Evolutionary conservation across 1,140 invertebrate genomes (phyloP).

Genomic region (Drosophila tropicalis): DNA sequence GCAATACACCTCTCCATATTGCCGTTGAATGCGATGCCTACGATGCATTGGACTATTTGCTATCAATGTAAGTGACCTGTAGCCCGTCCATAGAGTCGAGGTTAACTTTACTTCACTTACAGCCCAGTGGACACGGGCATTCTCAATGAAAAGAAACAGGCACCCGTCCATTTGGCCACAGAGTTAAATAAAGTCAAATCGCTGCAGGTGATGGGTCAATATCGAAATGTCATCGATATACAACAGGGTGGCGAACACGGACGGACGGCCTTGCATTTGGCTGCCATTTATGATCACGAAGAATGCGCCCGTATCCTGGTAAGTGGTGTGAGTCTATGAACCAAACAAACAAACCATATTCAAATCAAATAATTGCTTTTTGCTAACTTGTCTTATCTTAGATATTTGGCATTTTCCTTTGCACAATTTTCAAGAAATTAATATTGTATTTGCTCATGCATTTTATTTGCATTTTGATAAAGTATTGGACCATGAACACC

Average conservation of each 20-base stretch:
- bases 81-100: too few species aligned
- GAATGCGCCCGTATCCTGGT: constrained; percentile 91
- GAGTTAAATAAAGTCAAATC: constrained; percentile 89
- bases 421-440: constrained; percentile 8
- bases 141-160: constrained; percentile 90
- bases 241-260: constrained; percentile 91
- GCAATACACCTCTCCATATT: constrained; percentile 92
- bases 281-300: constrained; percentile 92
- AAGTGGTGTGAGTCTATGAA: constrained; percentile 81
- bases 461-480: constrained; percentile 59
- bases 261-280: constrained; percentile 90
- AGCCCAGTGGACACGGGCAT: constrained; percentile 88
- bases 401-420: constrained; percentile 6
- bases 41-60: constrained; percentile 88
- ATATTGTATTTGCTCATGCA: constrained; percentile 40
- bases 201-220: constrained; percentile 87
- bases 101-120: constrained; percentile 1
- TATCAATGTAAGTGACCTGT: constrained; percentile 87
- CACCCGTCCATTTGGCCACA: constrained; percentile 90
- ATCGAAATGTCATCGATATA: constrained; percentile 87
- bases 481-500: constrained; percentile 17
- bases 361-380: constrained; percentile 27
- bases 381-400: constrained; percentile 10
- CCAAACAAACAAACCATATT: constrained; percentile 29
- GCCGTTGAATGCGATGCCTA: constrained; percentile 90